Evolutionary conservation across 2,113 vertebrate genomes (phyloP).

Genomic region (Corydoras sp.): DNA sequence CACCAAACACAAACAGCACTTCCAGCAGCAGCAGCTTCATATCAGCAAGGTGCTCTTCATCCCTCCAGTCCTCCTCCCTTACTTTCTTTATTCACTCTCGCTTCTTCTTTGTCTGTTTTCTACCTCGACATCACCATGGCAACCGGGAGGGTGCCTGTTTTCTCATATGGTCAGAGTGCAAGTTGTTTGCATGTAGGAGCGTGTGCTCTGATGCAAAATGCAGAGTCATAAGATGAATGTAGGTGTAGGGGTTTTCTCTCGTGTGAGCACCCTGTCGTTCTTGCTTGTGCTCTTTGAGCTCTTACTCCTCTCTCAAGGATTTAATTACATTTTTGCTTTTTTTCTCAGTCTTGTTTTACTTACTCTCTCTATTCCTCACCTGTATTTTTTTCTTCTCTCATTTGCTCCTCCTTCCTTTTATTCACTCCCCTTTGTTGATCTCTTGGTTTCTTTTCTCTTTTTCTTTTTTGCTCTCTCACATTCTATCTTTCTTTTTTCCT

Average conservation of each 20-base stretch:
- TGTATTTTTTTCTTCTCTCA: too few relatives aligned
- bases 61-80: slow-evolving; percentile 23
- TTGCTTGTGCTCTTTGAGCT: neutral
- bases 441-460: neutral
- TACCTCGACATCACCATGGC: neutral
- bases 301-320: neutral
- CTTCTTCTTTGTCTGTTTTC: neutral
- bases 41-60: slow-evolving; percentile 80
- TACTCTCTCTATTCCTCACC: neutral
- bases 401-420: too few relatives aligned
- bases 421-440: too few relatives aligned
- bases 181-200: slow-evolving; percentile 31
- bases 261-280: neutral
- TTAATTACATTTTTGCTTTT: neutral
- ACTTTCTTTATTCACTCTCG: slow-evolving; percentile 25
- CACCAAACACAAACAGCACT: slow-evolving; percentile 98
- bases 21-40: slow-evolving; percentile 93
- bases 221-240: slow-evolving; percentile 19
- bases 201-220: slow-evolving; percentile 17
- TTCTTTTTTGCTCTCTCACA: neutral
- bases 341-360: neutral
- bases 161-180: slow-evolving; percentile 51
- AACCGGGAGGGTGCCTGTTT: too few relatives aligned
- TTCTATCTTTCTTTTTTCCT: neutral
- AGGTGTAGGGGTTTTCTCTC: slow-evolving; percentile 8